phyloP scores from a whole-genome alignment of 2,113 vertebrate genomes.

The Seriola aureovittata region DNA sequence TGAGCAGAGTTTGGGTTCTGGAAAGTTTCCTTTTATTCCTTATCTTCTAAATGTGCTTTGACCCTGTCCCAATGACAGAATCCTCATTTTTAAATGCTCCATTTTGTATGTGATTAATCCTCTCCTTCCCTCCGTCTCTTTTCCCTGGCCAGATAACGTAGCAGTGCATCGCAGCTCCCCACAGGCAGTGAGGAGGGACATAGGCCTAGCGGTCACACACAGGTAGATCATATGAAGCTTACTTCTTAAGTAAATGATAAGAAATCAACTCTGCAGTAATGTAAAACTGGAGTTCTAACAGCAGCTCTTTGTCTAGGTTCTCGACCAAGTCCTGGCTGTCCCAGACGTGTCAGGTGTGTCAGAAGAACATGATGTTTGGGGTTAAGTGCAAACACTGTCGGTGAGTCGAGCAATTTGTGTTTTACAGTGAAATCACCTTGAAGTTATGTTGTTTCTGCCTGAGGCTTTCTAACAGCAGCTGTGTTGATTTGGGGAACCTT shows the following conservation, averaged over 20 bases:
- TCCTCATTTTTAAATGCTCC: neutral
- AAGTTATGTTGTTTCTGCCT: neutral
- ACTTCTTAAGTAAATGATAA: no score
- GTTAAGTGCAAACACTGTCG: slow-evolving; percentile 99
- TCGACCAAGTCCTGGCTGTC: slow-evolving; percentile 99
- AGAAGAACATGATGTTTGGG: slow-evolving; percentile 99
- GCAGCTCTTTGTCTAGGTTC: slow-evolving; percentile 85
- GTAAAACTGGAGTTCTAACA: neutral
- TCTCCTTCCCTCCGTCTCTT: slow-evolving; percentile 25
- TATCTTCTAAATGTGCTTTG: neutral
- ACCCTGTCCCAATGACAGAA: neutral
- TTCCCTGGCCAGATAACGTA: slow-evolving; percentile 79
- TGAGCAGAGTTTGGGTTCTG: neutral
- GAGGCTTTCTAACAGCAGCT: neutral
- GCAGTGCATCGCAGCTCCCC: slow-evolving; percentile 92
- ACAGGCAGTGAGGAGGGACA: slow-evolving; percentile 94
- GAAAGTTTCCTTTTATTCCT: neutral
- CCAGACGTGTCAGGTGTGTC: slow-evolving; percentile 98
- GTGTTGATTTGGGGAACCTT: neutral
- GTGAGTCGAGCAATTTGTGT: slow-evolving; percentile 79
- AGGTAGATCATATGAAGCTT: slow-evolving; percentile 81
- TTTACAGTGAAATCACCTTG: neutral
- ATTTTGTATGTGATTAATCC: neutral
- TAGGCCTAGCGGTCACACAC: slow-evolving; percentile 95
- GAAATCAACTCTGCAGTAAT: neutral